Percentiles rank a stretch among this genome's conserved stretches.
phyloP scores from a whole-genome alignment of 1,140 invertebrate species.

The Nephotettix cincticeps region DNA sequence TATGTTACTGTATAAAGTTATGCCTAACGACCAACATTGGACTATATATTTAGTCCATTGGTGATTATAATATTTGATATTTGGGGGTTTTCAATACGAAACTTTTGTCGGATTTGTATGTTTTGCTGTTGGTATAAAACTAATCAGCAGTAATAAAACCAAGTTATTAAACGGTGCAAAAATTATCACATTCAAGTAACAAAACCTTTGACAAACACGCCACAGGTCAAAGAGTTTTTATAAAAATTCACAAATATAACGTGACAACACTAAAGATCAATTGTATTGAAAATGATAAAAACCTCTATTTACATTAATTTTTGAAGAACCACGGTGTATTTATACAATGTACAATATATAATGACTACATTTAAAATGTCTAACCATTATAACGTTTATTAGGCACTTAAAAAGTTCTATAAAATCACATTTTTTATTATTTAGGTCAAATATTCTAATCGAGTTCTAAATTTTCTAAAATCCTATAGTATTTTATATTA shows the following conservation, averaged over 20 bases:
- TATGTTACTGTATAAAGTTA: neutral
- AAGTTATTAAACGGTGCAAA: too few relatives aligned
- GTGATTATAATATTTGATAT: too few relatives aligned
- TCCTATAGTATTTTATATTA: neutral
- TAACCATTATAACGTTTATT: neutral
- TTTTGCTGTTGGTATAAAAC: too few relatives aligned
- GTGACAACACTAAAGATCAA: too few relatives aligned
- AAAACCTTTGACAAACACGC: too few relatives aligned
- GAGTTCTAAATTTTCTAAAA: neutral
- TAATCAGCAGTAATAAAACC: too few relatives aligned
- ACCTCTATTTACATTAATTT: neutral
- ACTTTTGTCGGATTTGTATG: too few relatives aligned
- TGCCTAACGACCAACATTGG: neutral
- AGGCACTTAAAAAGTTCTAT: conserved; percentile 15
- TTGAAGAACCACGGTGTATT: neutral
- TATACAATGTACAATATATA: neutral
- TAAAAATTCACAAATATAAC: too few relatives aligned
- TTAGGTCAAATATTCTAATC: neutral
- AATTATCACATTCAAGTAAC: too few relatives aligned
- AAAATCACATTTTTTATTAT: neutral
- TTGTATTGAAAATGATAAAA: neutral
- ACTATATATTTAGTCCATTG: neutral
- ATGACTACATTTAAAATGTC: conserved; percentile 2
- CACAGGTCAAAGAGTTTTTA: too few relatives aligned
- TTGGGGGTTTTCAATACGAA: too few relatives aligned